Evolutionary conservation across 2,888 invertebrate species (phyloP).

Genomic region (Tetragnatha montana): DNA sequence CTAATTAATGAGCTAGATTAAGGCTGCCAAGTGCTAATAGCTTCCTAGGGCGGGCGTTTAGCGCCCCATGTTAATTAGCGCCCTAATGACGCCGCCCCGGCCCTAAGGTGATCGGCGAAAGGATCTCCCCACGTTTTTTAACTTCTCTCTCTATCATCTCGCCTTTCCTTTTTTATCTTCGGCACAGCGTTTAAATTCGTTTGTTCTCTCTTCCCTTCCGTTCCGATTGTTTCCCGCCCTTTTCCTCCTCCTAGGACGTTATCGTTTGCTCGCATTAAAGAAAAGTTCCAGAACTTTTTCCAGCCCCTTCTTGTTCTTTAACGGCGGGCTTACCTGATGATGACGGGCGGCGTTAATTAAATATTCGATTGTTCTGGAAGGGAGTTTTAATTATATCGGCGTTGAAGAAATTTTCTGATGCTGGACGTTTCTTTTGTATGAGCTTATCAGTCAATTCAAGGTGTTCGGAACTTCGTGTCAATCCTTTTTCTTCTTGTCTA

Average conservation of each 20-base stretch:
- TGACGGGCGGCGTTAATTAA: background rate
- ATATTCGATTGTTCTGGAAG: too few relatives aligned
- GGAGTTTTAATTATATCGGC: too few relatives aligned
- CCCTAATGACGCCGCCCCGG: constrained; percentile 50
- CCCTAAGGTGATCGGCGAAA: constrained; percentile 58
- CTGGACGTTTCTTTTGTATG: too few relatives aligned
- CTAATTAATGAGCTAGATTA: constrained; percentile 71
- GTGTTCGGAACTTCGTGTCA: too few relatives aligned
- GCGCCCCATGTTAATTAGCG: constrained; percentile 68
- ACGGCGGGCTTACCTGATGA: background rate
- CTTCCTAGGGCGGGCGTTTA: constrained; percentile 61
- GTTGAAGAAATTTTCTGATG: too few relatives aligned
- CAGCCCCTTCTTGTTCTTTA: background rate
- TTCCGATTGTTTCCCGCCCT: background rate
- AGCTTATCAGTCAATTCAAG: too few relatives aligned
- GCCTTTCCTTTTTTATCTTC: background rate
- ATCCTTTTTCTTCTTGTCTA: too few relatives aligned
- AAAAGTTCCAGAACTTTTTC: background rate
- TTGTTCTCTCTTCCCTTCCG: constrained; percentile 15
- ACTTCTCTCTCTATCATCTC: background rate
- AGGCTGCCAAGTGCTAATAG: constrained; percentile 71
- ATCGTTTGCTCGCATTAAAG: background rate
- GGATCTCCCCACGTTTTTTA: background rate
- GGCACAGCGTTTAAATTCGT: background rate
- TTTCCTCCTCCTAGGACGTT: background rate